phyloP scores from a whole-genome alignment of 2,888 invertebrate species.

The Lasioglossum malachurum region DNA sequence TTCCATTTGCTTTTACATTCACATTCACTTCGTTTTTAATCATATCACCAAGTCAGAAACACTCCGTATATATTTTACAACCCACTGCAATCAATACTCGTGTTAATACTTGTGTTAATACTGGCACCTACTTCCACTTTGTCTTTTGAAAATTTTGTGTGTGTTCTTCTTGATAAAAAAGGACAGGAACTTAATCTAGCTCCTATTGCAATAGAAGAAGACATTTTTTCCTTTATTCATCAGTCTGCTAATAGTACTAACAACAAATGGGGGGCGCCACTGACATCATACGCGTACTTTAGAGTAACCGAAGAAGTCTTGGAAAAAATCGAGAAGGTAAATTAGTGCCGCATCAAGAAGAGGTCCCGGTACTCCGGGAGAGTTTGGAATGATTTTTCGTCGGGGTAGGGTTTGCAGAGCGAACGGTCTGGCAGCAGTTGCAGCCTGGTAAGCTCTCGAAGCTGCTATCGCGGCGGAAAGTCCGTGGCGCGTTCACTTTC shows the following conservation, averaged over 20 bases:
- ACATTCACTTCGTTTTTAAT: background rate
- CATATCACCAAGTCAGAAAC: too few relatives aligned
- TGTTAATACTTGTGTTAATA: too few relatives aligned
- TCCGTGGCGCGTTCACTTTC: constrained; percentile 8
- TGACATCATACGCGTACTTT: background rate
- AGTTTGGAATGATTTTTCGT: background rate
- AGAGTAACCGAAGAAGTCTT: background rate
- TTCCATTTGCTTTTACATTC: background rate
- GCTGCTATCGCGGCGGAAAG: constrained; percentile 15
- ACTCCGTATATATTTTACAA: too few relatives aligned
- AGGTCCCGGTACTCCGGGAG: background rate
- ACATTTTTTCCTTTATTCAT: too few relatives aligned
- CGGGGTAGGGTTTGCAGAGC: background rate
- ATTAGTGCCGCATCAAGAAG: background rate
- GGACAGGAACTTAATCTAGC: too few relatives aligned
- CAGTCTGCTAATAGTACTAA: too few relatives aligned
- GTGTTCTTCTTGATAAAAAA: too few relatives aligned
- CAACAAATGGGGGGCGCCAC: background rate
- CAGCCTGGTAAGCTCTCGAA: background rate
- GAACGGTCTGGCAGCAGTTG: background rate
- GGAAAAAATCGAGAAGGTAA: background rate
- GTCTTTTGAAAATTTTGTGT: too few relatives aligned
- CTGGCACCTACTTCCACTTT: too few relatives aligned
- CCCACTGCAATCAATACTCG: too few relatives aligned
- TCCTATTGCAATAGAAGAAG: too few relatives aligned